A percentile compares a stretch with the other conserved stretches of the same genome.
Conservation (phyloP, 2,113 vertebrate genomes). For the Polypterus bichir region DNA sequence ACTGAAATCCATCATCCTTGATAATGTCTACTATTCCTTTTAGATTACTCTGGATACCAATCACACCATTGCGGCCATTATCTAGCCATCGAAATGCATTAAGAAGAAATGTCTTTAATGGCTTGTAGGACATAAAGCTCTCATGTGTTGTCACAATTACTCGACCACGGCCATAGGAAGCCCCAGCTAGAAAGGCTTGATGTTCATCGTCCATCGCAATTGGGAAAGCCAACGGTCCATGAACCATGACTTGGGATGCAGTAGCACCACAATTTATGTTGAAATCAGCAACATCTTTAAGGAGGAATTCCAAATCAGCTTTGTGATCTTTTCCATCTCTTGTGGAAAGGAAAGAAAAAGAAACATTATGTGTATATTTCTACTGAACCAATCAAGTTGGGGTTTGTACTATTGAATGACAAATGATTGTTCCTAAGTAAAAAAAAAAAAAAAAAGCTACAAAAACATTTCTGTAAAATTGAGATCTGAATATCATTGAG, state of each 20-base stretch:
- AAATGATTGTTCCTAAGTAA: not conserved
- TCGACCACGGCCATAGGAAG: slow-evolving; percentile 38
- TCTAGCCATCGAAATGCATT: slow-evolving; percentile 48
- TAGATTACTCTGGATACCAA: slow-evolving; percentile 34
- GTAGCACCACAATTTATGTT: slow-evolving; percentile 34
- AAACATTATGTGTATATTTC: not conserved
- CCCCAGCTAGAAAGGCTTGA: not conserved
- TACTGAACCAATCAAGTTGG: not conserved
- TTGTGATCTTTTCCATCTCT: not conserved
- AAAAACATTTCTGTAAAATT: not conserved
- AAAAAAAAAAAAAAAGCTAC: not conserved
- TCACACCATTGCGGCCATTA: slow-evolving; percentile 33
- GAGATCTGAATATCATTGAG: not conserved
- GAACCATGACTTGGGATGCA: slow-evolving; percentile 43
- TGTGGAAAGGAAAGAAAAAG: not conserved
- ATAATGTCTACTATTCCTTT: slow-evolving; percentile 27
- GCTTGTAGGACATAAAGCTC: slow-evolving; percentile 26
- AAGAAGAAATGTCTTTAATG: slow-evolving; percentile 32
- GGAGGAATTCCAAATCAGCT: slow-evolving; percentile 18
- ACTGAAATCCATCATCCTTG: slow-evolving; percentile 19
- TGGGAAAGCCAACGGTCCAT: slow-evolving; percentile 36
- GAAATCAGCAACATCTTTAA: slow-evolving; percentile 31
- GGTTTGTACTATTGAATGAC: not conserved
- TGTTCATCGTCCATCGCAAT: slow-evolving; percentile 38
- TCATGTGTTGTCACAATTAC: slow-evolving; percentile 44